Evolutionary conservation across 2,797 vertebrate genomes (phyloP), one percentile per base, ranked within the genome.

Genomic region (Acropternis orthonyx): DNA sequence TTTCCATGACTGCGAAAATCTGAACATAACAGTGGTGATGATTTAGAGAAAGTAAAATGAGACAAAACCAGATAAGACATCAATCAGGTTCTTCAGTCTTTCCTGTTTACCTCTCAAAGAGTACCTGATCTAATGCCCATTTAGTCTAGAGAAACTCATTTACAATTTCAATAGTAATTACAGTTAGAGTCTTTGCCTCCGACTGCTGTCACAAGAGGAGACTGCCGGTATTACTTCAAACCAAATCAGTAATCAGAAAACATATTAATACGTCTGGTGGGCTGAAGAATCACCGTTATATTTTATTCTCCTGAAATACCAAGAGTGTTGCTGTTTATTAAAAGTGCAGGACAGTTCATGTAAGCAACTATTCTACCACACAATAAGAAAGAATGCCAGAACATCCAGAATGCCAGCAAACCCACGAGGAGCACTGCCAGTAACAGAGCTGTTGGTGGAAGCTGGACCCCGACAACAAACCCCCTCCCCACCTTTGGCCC

Each of bases 161-260:
- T 88, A 58, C 36, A 61, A 48, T 59, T 89, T 72, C 62, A 78
- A 2, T n/a, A 74, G 39, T 80, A 88, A 80, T 83, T 67, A 52
- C 77, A 63, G 32, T 39, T 62, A 58, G 22, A 78, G 39, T 43
- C 48, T 74, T 83, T 85, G 34, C 23, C 37, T 87, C 44, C 49
- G 65, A 71, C 30, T 61, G 27, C 58, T 71, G 82, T 76, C 46
- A 79, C 32, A 62, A 73, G 65, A 81, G 56, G 56, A 85, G 37
- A 26, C 36, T 88, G 41, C 21, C 62, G 46, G 32, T 80, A 48
- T 62, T 66, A n/a, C 72, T 83, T 43, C 30, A 84, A 89, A 23
- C 26, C n/a, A 73, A 80, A 68, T 79, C 3, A 87, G 32, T 71
- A 72, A 84, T 46, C 56, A 85, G 65, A 85, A 94, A 85, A 61